Conservation (phyloP, 2,113 vertebrate species). For the Psittacus erithacus region DNA sequence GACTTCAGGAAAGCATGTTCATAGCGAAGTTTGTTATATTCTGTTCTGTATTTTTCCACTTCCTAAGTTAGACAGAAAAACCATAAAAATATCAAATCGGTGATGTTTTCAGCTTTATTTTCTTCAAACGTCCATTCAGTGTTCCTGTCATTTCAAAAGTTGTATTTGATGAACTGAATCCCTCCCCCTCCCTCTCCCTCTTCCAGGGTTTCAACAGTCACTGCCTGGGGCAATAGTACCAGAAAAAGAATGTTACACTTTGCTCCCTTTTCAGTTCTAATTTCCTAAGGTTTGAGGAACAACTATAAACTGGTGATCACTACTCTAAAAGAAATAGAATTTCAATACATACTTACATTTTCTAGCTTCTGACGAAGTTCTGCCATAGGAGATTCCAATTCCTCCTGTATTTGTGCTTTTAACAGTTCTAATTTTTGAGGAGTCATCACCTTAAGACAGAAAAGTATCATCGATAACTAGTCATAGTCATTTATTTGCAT, state of each 20-base stretch:
- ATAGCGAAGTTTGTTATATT: constrained; percentile 93
- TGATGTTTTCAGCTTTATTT: background rate
- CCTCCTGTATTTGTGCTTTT: constrained; percentile 89
- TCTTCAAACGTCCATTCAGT: background rate
- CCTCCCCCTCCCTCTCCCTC: background rate
- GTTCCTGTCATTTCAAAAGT: background rate
- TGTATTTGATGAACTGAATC: background rate
- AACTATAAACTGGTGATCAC: background rate
- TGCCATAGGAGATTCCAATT: constrained; percentile 87
- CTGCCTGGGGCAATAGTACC: background rate
- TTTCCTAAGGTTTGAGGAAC: background rate
- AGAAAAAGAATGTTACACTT: background rate
- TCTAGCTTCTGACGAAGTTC: constrained; percentile 86
- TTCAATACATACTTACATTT: constrained; percentile 79
- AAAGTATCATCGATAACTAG: background rate
- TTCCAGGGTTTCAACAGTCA: background rate
- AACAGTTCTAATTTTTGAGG: constrained; percentile 91
- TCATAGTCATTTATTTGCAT: background rate
- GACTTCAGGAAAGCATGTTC: constrained; percentile 88
- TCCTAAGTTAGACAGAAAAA: constrained; percentile 78
- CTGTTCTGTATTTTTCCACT: constrained; percentile 88
- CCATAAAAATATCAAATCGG: background rate
- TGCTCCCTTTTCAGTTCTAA: background rate
- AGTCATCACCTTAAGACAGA: constrained; percentile 84
- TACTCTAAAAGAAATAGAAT: background rate